A percentile compares a stretch with the other conserved stretches of the same genome.
phyloP scores from a whole-genome alignment of 2,113 vertebrate genomes.

The Pomatostomus ruficeps region DNA sequence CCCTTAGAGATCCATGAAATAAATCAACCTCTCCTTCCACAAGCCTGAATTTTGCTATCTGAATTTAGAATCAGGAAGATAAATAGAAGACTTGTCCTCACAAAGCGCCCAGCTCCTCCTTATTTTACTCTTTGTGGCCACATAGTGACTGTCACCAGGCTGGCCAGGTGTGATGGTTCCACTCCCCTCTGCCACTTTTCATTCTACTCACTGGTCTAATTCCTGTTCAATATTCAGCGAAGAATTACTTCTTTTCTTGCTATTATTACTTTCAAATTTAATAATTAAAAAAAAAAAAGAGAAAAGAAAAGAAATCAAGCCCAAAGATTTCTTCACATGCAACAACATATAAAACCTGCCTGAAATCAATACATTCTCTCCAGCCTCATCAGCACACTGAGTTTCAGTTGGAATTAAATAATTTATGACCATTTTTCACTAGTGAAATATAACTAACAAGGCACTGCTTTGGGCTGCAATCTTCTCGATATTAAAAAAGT shows the following conservation, averaged over 20 bases:
- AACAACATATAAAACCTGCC: not conserved
- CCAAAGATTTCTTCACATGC: not conserved
- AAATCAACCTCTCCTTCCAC: not conserved
- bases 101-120: not conserved
- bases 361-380: not conserved
- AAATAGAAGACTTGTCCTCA: not conserved
- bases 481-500: not conserved
- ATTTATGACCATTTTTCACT: not conserved
- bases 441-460: not conserved
- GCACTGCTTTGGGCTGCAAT: not conserved
- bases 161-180: not conserved
- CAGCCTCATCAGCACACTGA: not conserved
- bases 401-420: conserved; percentile 10
- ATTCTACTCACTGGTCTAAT: not conserved
- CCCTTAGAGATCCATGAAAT: not conserved
- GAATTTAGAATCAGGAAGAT: not conserved
- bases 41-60: not conserved
- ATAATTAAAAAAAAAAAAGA: not conserved
- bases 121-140: not conserved
- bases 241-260: not conserved
- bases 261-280: not conserved
- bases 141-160: not conserved
- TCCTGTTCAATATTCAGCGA: not conserved
- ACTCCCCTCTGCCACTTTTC: not conserved
- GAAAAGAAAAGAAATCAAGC: not conserved